These are phyloP conservation scores for Drosophila kuntzei DNA, from an alignment of 2,888 invertebrate genomes.

Conservation along the genomic window DNA sequence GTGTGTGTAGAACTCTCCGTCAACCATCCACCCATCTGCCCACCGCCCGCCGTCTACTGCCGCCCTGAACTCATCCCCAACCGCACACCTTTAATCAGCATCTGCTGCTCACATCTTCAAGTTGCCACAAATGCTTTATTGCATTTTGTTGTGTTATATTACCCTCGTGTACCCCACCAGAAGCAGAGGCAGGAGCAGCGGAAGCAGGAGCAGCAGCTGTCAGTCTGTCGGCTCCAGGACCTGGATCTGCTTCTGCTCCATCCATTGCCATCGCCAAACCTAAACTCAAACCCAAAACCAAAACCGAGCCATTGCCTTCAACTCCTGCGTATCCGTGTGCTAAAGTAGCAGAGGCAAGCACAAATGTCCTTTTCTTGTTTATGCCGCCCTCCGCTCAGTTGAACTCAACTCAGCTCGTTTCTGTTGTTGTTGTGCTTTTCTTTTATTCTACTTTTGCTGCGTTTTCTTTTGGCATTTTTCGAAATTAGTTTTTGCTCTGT, in stretches of 20 bases:
- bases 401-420: slow-evolving; percentile 31
- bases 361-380: slow-evolving; percentile 78
- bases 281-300: slow-evolving; percentile 15
- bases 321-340: slow-evolving; percentile 23
- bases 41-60: background rate
- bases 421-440: slow-evolving; percentile 41
- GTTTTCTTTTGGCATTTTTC: slow-evolving; percentile 82
- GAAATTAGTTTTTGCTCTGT: slow-evolving; percentile 83
- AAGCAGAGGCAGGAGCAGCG: slow-evolving; percentile 17
- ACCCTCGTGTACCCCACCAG: slow-evolving; percentile 68
- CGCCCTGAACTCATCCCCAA: slow-evolving; percentile 42
- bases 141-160: slow-evolving; percentile 82
- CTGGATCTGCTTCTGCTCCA: slow-evolving; percentile 24
- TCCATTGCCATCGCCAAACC: slow-evolving; percentile 2
- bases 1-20: slow-evolving; percentile 17
- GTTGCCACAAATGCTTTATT: slow-evolving; percentile 83
- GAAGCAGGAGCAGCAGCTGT: slow-evolving; percentile 46
- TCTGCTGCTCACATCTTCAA: slow-evolving; percentile 82
- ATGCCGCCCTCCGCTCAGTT: slow-evolving; percentile 32
- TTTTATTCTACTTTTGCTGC: slow-evolving; percentile 74
- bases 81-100: slow-evolving; percentile 82
- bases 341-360: slow-evolving; percentile 61
- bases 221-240: slow-evolving; percentile 66
- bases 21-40: background rate
- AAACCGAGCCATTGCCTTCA: slow-evolving; percentile 18